These are phyloP conservation scores for Erethizon dorsatum DNA, from an alignment of 2,797 vertebrate genomes.

Conservation along the genomic window DNA sequence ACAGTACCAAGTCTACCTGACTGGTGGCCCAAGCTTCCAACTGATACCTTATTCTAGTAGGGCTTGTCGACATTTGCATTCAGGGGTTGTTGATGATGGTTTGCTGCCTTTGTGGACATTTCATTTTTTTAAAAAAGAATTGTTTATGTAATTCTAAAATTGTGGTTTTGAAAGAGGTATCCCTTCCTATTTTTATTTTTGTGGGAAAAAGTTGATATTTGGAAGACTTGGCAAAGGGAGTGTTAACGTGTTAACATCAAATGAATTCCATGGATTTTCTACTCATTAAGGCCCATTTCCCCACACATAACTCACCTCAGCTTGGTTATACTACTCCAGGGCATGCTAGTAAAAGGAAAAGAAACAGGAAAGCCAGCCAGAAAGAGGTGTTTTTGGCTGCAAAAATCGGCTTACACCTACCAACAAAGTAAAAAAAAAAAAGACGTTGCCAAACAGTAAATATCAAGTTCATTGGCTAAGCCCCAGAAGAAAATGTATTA, in stretches of 20 bases:
- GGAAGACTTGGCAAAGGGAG: constrained; percentile 87
- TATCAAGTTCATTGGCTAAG: constrained; percentile 83
- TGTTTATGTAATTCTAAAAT: constrained; percentile 74
- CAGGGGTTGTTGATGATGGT: constrained; percentile 72
- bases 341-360: constrained; percentile 89
- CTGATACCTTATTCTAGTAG: neutral
- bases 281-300: constrained; percentile 90
- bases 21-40: neutral
- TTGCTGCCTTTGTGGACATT: constrained; percentile 73
- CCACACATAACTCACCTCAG: constrained; percentile 89
- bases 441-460: constrained; percentile 89
- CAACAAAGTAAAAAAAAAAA: constrained; percentile 88
- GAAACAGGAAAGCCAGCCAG: constrained; percentile 87
- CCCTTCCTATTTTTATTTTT: constrained; percentile 73
- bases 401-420: constrained; percentile 90
- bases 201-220: constrained; percentile 86
- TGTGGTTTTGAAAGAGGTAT: constrained; percentile 74
- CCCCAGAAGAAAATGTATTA: constrained; percentile 81
- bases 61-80: constrained; percentile 73
- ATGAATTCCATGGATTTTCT: constrained; percentile 90
- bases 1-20: neutral
- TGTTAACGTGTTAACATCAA: constrained; percentile 91
- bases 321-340: constrained; percentile 90
- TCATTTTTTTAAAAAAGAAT: constrained; percentile 59
- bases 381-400: constrained; percentile 90